Base-by-base conservation (phyloP, 2,888 invertebrate genomes). In the Agrenia bidenticulata region DNA sequence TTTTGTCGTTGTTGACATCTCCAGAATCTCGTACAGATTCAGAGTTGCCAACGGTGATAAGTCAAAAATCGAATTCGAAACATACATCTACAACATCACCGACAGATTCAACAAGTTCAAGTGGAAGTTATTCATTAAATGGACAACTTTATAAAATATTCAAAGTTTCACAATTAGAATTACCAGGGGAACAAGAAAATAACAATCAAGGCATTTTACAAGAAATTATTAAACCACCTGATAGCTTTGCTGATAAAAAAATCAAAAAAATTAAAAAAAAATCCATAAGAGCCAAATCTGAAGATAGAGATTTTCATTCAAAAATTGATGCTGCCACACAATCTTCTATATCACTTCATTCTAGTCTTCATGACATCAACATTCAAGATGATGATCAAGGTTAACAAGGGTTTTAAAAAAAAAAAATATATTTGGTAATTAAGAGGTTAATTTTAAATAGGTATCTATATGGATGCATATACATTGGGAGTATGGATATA, bases 391-490 rank as follows among this genome's bases (percentile, higher is more conserved):
- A 77, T 56, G 78, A 77, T 66, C 77, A 78, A 63, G n/a, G n/a
- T n/a, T n/a, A 11, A 32, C 32, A 7, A 4, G 32, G 32, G 32
- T 32, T n/a, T n/a, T n/a, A n/a, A n/a, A n/a, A n/a, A n/a, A 32
- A 7, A 32, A 32, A 32, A 11, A 7, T 11, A 4, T 32, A 7
- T 4, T 32, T 32, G 32, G 32, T 32, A 4, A 4, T 32, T 32
- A 11, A 11, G 11, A 32, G 32, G 32, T 4, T 32, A 4, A 32
- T 32, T 32, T 7, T 32, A 32, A 32, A 11, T 32, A 80, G 89
- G 89, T 37, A 84, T 90, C 53, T 90, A 91, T 78, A 84, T 86
- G 65, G 90, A 89, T 66, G 87, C 89, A 74, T 90, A 89, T 78
- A 84, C 85, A 23, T 84, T 85, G 41, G 85, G 86, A 13, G 85